Percentiles rank a stretch among this genome's conserved stretches.
These are phyloP conservation scores for Malacoraja senta DNA, from an alignment of 2,797 vertebrate genomes.

Conservation along the genomic window DNA sequence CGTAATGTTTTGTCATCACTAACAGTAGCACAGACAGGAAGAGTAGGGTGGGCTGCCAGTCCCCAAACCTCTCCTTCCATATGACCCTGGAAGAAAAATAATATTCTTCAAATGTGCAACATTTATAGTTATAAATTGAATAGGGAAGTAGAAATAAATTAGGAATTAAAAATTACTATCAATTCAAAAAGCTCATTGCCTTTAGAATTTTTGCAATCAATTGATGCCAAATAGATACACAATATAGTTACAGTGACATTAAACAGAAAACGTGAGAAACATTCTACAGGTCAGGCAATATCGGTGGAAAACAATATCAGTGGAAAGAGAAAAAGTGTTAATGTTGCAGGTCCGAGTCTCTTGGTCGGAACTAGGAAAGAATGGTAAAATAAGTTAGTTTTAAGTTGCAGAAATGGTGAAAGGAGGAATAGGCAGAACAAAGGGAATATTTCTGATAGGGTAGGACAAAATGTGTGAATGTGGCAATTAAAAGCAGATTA, in stretches of 20 bases:
- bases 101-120: neutral
- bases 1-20: constrained; percentile 89
- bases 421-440: too few species aligned
- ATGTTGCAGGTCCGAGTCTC: too few species aligned
- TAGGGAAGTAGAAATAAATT: neutral
- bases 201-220: neutral
- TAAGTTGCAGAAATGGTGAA: too few species aligned
- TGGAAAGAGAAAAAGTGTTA: too few species aligned
- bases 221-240: neutral
- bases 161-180: neutral
- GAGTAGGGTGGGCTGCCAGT: constrained; percentile 80
- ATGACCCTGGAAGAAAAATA: constrained; percentile 69
- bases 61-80: constrained; percentile 98
- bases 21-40: constrained; percentile 91
- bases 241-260: neutral
- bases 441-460: too few species aligned
- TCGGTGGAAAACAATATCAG: too few species aligned
- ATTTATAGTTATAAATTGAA: neutral
- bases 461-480: too few species aligned
- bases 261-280: too few species aligned
- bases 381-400: too few species aligned
- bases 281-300: too few species aligned
- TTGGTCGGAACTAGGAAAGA: too few species aligned
- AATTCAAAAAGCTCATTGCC: neutral
- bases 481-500: too few species aligned